Evolutionary conservation across 2,113 vertebrate genomes (phyloP), one percentile per base, ranked within the genome.

Genomic region (Perca schrenkii): DNA sequence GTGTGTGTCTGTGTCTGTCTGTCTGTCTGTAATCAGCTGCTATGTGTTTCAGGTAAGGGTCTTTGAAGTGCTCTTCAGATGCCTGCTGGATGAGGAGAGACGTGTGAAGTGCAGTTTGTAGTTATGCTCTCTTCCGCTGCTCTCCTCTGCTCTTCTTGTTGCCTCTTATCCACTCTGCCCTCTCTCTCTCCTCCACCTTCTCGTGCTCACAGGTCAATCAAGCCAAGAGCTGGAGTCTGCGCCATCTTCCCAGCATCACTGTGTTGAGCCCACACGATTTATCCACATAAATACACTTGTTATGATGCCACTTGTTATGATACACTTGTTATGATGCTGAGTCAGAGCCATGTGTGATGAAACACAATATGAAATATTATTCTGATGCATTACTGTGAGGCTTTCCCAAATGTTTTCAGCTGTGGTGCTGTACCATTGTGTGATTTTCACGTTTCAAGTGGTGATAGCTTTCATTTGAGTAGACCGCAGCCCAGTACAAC

Each of bases 21-120:
- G 22, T 69, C 58, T 76, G 70, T 71, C 72, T 89, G 83, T 84
- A 66, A 92, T 92, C 79, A 90, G 63, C 72, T 90, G 88, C 87
- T 69, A 67, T 70, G 77, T 86, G 72, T 87, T 87, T 85, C 84
- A 88, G 86, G 74, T 84, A 73, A 88, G 83, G 78, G 79, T 53
- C 77, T 89, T 90, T 83, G 86, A 94, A 91, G 56, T 89, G 87
- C 82, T 90, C 92, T 90, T 90, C 88, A 91, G 76, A 85, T 70
- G 81, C 62, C 79, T 70, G 80, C 54, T 71, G 63, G 77, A 86
- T 76, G 76, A 84, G 40, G 50, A 73, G 68, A 86, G 71, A 56
- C 77, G 70, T 91, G 62, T 89, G 88, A 85, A 91, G 86, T 89
- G 84, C 69, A 81, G 67, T 86, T 91, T 85, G 85, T 91, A 93